Evolutionary conservation across 2,888 invertebrate genomes (phyloP).

Genomic region (Apodemia mormo): DNA sequence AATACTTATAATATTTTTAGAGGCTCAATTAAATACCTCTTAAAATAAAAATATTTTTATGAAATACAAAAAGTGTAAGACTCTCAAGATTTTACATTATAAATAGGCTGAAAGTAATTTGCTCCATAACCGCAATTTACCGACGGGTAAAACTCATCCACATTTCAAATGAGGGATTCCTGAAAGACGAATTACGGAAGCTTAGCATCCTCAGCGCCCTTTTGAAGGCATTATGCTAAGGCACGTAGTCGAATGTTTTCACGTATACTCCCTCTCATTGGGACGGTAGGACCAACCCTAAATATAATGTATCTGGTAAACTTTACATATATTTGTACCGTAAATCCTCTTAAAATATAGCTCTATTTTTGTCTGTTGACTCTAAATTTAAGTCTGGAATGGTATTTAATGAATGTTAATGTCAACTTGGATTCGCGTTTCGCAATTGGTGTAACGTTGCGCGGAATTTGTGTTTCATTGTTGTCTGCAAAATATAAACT

Average conservation of each 20-base stretch:
- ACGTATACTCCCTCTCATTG: constrained; percentile 66
- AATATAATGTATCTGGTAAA: constrained; percentile 81
- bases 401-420: constrained; percentile 78
- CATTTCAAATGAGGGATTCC: constrained; percentile 81
- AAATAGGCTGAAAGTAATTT: constrained; percentile 18
- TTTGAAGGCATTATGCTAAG: constrained; percentile 74
- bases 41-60: background rate
- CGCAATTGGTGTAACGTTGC: constrained; percentile 61
- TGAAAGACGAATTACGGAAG: constrained; percentile 78
- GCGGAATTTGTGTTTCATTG: constrained; percentile 47
- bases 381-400: constrained; percentile 71
- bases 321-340: constrained; percentile 82
- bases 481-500: constrained; percentile 34
- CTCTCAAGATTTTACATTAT: background rate
- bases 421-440: constrained; percentile 62
- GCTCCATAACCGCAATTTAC: constrained; percentile 41
- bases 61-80: background rate
- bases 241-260: constrained; percentile 79
- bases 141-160: constrained; percentile 66
- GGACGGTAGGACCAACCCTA: constrained; percentile 64
- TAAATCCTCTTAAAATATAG: constrained; percentile 80
- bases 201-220: constrained; percentile 72
- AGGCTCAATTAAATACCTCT: background rate
- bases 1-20: background rate
- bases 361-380: constrained; percentile 78